These are phyloP conservation scores for Ramazzottius varieornatus DNA, from an alignment of 2,888 invertebrate genomes.

Conservation along the genomic window DNA sequence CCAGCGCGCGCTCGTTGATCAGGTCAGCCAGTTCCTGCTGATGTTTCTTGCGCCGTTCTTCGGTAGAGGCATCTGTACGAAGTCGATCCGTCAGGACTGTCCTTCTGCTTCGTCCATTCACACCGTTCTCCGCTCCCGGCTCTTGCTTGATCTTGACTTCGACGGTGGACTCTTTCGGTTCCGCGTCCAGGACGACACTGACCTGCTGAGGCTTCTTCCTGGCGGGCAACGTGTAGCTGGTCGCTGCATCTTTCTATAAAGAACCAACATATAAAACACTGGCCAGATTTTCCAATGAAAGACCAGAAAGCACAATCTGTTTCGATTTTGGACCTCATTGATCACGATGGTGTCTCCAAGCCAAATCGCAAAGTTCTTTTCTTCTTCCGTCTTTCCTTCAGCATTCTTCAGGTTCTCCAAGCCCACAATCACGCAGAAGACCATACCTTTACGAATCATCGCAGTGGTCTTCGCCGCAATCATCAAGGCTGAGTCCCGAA, in stretches of 20 bases:
- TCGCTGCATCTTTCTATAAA: no score
- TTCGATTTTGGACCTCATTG: conserved; percentile 59
- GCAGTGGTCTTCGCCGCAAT: conserved; percentile 66
- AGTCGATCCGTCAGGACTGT: conserved; percentile 17
- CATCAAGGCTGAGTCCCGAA: conserved; percentile 70
- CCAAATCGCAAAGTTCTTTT: conserved; percentile 69
- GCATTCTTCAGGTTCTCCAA: conserved; percentile 55
- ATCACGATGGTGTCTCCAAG: conserved; percentile 90
- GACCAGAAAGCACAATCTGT: no score
- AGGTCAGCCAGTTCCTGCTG: conserved; percentile 73
- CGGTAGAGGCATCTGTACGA: conserved; percentile 65
- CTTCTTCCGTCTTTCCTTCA: conserved; percentile 54
- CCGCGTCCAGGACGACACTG: not conserved
- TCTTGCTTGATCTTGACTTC: no score
- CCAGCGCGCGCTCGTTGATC: conserved; percentile 71
- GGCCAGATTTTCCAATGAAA: no score
- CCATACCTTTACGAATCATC: conserved; percentile 60
- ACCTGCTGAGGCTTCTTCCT: conserved; percentile 31
- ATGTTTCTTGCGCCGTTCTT: conserved; percentile 85
- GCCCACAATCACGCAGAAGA: conserved; percentile 81
- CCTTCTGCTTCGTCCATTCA: conserved; percentile 14
- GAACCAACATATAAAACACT: no score
- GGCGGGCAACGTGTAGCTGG: conserved; percentile 41
- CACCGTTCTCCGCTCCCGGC: no score
- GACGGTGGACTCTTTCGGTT: not conserved